phyloP scores from a whole-genome alignment of 2,113 vertebrate species.

The Ctenodactylus gundi region DNA sequence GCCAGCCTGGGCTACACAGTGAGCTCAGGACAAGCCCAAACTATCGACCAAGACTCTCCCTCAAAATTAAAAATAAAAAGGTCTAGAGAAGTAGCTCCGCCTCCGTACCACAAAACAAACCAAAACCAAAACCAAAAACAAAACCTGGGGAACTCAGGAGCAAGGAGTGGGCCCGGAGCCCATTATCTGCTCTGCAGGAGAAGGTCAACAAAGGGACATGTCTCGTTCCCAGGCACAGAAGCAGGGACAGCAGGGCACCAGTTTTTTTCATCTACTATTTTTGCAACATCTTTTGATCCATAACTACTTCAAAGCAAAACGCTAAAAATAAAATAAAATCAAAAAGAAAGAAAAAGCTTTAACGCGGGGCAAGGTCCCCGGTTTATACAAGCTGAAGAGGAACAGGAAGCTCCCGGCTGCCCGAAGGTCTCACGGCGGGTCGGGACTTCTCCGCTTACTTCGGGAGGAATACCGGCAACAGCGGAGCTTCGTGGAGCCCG shows the following conservation, averaged over 20 bases:
- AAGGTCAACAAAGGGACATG: too few species aligned
- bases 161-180: fast-evolving
- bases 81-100: too few species aligned
- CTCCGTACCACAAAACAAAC: too few species aligned
- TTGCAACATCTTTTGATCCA: background rate
- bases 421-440: too few species aligned
- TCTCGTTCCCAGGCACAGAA: too few species aligned
- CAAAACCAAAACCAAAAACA: too few species aligned
- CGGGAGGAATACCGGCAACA: background rate
- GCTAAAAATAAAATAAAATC: background rate
- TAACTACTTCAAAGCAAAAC: slow-evolving; percentile 19
- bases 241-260: background rate
- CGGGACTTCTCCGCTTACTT: background rate
- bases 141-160: too few species aligned
- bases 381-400: background rate
- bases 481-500: background rate
- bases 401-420: background rate
- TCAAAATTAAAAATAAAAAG: too few species aligned
- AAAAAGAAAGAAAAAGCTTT: background rate
- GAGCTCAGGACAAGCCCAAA: too few species aligned
- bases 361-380: background rate
- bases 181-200: background rate
- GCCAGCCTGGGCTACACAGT: too few species aligned
- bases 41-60: too few species aligned
- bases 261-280: background rate